These are phyloP conservation scores for Ciconia maguari DNA, from an alignment of 2,113 vertebrate species.

Conservation along the genomic window DNA sequence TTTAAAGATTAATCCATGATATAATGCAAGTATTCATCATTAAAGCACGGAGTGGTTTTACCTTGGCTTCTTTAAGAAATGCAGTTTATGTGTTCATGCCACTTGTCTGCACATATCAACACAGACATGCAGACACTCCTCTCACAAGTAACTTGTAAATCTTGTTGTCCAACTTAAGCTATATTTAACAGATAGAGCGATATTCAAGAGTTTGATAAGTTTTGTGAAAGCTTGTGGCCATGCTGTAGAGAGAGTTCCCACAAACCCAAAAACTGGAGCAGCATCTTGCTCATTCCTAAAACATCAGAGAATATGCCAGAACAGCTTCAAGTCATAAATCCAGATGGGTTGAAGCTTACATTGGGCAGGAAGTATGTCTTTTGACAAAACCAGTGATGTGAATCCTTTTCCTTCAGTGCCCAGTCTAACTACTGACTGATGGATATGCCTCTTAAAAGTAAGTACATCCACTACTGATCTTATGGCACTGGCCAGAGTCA, in stretches of 20 bases:
- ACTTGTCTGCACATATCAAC: background rate
- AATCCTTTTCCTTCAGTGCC: background rate
- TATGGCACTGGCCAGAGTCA: background rate
- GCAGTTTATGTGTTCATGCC: background rate
- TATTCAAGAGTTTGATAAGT: background rate
- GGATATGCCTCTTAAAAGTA: background rate
- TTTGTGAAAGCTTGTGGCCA: background rate
- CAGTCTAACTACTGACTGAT: background rate
- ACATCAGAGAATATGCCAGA: background rate
- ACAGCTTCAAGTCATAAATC: background rate
- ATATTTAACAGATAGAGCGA: background rate
- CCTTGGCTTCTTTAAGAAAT: background rate
- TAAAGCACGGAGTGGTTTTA: background rate
- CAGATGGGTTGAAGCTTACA: background rate
- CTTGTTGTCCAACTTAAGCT: background rate
- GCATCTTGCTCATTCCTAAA: background rate
- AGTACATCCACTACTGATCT: too few relatives aligned
- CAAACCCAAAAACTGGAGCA: background rate
- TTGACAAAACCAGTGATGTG: background rate
- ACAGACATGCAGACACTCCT: background rate
- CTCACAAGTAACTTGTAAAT: background rate
- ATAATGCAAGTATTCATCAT: background rate
- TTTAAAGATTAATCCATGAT: background rate
- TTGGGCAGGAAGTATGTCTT: background rate
- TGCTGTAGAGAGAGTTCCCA: background rate